These are phyloP conservation scores for Porites australiensis DNA, from an alignment of 64 coral and sea anemone genomes.

Conservation along the genomic window DNA sequence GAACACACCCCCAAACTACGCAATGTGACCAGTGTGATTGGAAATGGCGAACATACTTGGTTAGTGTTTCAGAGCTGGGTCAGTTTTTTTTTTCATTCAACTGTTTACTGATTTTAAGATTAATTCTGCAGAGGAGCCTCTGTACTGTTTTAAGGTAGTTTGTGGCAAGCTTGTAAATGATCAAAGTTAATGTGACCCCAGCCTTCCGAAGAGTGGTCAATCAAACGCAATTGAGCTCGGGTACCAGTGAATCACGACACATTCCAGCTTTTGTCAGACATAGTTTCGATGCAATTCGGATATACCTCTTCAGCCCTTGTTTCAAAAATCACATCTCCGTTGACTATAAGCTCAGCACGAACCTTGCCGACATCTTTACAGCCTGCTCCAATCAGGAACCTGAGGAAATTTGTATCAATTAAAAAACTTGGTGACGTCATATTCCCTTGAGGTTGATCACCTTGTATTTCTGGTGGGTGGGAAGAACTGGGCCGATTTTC, in stretches of 20 bases:
- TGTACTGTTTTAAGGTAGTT: too few species aligned
- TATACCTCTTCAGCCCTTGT: background rate
- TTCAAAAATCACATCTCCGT: background rate
- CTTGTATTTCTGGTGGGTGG: background rate
- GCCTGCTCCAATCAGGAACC: constrained; percentile 23
- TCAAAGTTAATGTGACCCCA: too few species aligned
- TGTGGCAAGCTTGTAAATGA: too few species aligned
- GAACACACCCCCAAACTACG: too few species aligned
- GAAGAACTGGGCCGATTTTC: constrained; percentile 46
- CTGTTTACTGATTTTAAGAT: too few species aligned
- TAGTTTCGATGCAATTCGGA: background rate
- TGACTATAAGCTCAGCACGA: constrained; percentile 2
- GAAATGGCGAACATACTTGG: too few species aligned
- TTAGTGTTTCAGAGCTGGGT: too few species aligned
- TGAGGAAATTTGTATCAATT: background rate
- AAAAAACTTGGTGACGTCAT: constrained; percentile 36
- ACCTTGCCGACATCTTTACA: background rate
- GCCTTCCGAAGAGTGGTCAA: background rate
- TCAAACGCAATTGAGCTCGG: constrained; percentile 45
- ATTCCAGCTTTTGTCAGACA: background rate
- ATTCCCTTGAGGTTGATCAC: background rate
- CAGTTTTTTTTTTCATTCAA: too few species aligned
- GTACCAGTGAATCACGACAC: background rate
- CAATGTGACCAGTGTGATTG: too few species aligned
- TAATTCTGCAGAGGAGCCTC: too few species aligned